phyloP scores from a whole-genome alignment of 2,113 vertebrate species.

The Falco punctatus region DNA sequence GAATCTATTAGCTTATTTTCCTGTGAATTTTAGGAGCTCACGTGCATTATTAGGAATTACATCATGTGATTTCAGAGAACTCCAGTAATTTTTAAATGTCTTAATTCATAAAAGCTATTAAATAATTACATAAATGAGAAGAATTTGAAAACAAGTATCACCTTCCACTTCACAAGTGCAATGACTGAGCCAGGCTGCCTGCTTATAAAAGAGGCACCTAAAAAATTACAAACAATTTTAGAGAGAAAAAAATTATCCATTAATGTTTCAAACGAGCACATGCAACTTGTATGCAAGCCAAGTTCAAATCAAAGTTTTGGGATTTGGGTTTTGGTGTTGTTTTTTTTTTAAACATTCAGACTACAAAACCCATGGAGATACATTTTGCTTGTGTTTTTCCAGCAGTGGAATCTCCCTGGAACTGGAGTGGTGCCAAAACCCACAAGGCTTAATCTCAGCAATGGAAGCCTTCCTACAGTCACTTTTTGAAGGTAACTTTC shows the following conservation, averaged over 20 bases:
- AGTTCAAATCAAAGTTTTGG: not conserved
- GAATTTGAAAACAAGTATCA: not conserved
- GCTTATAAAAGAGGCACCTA: not conserved
- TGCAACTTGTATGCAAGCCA: not conserved
- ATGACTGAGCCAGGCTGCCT: not conserved
- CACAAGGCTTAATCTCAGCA: not conserved
- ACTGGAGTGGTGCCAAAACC: not conserved
- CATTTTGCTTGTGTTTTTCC: not conserved
- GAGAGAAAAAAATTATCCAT: not conserved
- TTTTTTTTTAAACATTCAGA: not conserved
- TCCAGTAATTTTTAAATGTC: not conserved
- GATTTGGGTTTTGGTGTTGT: not conserved
- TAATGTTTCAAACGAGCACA: not conserved
- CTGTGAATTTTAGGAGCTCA: not conserved
- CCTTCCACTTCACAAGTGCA: not conserved
- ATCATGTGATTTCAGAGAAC: not conserved
- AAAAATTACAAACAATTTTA: not conserved
- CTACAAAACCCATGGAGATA: not conserved
- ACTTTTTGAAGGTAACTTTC: slow-evolving; percentile 45
- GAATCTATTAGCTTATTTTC: not conserved
- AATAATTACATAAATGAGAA: not conserved
- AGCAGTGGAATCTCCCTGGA: not conserved
- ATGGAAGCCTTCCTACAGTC: not conserved
- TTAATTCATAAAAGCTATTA: not conserved
- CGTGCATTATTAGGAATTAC: not conserved